phyloP scores from a whole-genome alignment of 2,888 invertebrate species.

The Athalia rosae region DNA sequence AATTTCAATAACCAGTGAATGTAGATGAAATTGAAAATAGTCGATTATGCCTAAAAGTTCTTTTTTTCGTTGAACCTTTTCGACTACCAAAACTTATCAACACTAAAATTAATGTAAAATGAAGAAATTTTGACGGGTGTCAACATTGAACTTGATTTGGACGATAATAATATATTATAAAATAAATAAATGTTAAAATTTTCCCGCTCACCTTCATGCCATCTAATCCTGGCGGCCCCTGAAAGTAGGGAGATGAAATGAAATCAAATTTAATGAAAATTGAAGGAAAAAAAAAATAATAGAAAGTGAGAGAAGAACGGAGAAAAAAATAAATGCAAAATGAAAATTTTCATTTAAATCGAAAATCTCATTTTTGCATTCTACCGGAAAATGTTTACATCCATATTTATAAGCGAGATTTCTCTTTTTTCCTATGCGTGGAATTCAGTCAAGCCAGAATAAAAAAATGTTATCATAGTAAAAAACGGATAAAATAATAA shows the following conservation, averaged over 20 bases:
- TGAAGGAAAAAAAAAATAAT: conserved; percentile 55
- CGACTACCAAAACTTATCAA: no score
- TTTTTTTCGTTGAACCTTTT: no score
- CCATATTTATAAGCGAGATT: conserved; percentile 59
- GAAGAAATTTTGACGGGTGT: neutral
- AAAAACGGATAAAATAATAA: conserved; percentile 3
- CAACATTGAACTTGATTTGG: neutral
- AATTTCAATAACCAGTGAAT: conserved; percentile 36
- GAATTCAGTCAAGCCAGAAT: neutral
- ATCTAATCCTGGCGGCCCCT: conserved; percentile 96
- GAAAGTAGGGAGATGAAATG: conserved; percentile 77
- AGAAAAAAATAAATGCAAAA: conserved; percentile 70
- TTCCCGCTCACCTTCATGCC: conserved; percentile 92
- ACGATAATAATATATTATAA: conserved; percentile 46
- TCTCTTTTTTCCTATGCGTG: conserved; percentile 53
- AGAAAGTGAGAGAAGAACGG: conserved; percentile 47
- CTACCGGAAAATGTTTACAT: conserved; percentile 68
- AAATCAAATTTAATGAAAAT: conserved; percentile 70
- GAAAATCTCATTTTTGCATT: neutral
- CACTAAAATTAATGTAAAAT: neutral
- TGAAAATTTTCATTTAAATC: conserved; percentile 58
- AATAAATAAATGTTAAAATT: conserved; percentile 43
- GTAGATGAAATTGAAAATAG: no score
- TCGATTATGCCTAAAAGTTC: no score
- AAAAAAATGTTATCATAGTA: neutral